Conservation (phyloP, 2,113 vertebrate species). For the Heterotis niloticus region DNA sequence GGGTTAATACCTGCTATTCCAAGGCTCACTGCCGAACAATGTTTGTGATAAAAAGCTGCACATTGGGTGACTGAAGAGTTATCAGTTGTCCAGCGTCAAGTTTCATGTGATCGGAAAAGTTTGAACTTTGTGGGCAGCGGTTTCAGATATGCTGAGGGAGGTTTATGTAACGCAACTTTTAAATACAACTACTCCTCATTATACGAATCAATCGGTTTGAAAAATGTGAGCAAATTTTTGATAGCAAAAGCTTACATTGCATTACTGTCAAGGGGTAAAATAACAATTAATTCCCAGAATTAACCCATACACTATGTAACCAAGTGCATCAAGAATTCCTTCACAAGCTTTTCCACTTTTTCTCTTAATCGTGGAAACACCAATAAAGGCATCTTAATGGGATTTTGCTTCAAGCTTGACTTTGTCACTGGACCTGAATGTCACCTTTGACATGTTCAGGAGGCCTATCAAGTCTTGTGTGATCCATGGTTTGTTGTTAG, state of each 20-base stretch:
- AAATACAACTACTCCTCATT: no score
- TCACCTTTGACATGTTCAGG: not conserved
- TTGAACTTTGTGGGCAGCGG: no score
- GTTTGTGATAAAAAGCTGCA: no score
- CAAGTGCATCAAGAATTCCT: no score
- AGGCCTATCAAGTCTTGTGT: not conserved
- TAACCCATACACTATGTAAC: not conserved
- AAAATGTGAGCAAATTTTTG: no score
- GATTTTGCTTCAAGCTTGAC: constrained; percentile 27
- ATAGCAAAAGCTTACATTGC: no score
- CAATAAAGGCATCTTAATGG: constrained; percentile 46
- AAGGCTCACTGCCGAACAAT: not conserved
- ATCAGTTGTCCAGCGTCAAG: no score
- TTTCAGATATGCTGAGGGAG: no score
- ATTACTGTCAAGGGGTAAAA: no score
- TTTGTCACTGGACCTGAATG: not conserved
- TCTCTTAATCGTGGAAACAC: constrained; percentile 42
- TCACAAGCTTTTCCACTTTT: not conserved
- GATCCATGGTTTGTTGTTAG: constrained; percentile 23
- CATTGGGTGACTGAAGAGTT: not conserved
- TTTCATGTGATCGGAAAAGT: no score
- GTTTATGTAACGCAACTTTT: no score
- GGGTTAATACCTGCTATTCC: not conserved
- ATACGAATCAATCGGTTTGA: no score
- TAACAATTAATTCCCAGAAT: not conserved